A percentile compares a stretch with the other conserved stretches of the same genome.
These are phyloP conservation scores for Chionomys nivalis DNA, from an alignment of 2,113 vertebrate genomes.

Conservation along the genomic window DNA sequence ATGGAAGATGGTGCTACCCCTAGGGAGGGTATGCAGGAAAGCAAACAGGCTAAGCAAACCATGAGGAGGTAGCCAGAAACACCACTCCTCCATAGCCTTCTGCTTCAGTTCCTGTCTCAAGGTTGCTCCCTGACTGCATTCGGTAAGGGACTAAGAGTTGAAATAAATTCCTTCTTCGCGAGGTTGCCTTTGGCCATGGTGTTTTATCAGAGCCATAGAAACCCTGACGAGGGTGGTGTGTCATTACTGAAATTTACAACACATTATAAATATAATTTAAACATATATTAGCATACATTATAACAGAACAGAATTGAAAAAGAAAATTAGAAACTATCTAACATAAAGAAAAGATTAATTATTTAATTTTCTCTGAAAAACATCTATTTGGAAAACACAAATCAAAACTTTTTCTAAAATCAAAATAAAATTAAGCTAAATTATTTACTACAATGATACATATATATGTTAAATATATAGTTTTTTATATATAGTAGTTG, in stretches of 20 bases:
- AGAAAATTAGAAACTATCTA: background rate
- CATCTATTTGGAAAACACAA: background rate
- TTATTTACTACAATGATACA: background rate
- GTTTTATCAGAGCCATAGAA: background rate
- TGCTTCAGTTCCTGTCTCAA: background rate
- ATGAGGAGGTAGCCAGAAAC: background rate
- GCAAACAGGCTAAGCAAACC: background rate
- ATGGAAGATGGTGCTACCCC: background rate
- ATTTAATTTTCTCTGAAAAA: background rate
- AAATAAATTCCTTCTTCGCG: background rate
- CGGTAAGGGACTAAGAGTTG: background rate
- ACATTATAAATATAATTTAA: background rate
- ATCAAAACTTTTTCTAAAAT: background rate
- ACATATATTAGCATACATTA: background rate
- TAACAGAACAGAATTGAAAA: background rate
- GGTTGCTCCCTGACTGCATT: background rate
- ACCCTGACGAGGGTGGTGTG: background rate
- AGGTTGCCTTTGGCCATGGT: background rate
- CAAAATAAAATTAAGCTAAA: background rate
- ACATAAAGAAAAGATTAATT: background rate
- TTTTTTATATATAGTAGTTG: background rate
- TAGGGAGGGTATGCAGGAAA: background rate
- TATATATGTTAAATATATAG: no score
- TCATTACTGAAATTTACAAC: background rate
- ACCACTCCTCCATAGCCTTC: background rate